Percentiles rank a stretch among this genome's conserved stretches.
phyloP scores from a whole-genome alignment of 53 echinoderm and acorn worm genomes.

The Echinarachnius parma region DNA sequence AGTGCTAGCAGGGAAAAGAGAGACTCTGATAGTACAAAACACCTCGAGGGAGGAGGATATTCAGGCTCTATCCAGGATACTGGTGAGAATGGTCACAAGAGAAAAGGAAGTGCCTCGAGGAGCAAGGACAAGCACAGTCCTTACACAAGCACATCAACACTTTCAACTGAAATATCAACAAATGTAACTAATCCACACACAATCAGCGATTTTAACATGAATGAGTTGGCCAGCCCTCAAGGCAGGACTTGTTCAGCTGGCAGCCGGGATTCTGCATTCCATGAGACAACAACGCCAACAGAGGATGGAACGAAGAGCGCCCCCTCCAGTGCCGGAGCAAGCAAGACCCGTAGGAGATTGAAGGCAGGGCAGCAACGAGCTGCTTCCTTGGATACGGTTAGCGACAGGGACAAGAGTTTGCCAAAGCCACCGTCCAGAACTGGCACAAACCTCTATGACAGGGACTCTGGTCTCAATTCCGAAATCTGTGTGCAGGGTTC shows the following conservation, averaged over 20 bases:
- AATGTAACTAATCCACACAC: background rate
- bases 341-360: slow-evolving; percentile 22
- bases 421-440: slow-evolving; percentile 12
- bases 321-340: slow-evolving; percentile 26
- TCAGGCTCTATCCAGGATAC: too few species aligned
- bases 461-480: slow-evolving; percentile 25
- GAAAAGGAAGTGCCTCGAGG: slow-evolving; percentile 15
- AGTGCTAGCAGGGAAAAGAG: slow-evolving; percentile 9
- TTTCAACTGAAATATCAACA: background rate
- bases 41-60: background rate
- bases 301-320: slow-evolving; percentile 36
- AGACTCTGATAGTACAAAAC: slow-evolving; percentile 8
- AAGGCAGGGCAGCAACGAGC: slow-evolving; percentile 34
- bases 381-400: slow-evolving; percentile 15
- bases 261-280: slow-evolving; percentile 28
- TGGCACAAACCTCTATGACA: slow-evolving; percentile 15
- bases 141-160: background rate
- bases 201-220: background rate
- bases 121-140: background rate
- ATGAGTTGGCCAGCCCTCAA: background rate
- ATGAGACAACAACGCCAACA: slow-evolving; percentile 7
- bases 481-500: background rate
- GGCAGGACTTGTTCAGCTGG: slow-evolving; percentile 11
- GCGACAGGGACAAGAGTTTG: background rate
- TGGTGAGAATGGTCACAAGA: background rate